Conservation (phyloP, 2,888 invertebrate species). For the Strigamia maritima region DNA sequence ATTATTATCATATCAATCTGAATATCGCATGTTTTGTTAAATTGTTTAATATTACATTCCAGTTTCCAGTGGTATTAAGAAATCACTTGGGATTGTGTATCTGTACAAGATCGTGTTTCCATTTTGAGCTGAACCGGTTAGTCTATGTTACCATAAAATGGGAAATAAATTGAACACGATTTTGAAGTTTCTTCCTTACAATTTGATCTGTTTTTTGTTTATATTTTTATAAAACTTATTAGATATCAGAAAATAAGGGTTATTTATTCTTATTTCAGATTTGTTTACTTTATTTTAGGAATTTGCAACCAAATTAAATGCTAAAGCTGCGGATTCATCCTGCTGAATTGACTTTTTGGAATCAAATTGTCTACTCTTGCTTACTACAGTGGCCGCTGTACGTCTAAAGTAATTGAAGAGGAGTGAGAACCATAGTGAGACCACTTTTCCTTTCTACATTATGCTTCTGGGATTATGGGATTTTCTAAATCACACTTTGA, state of each 20-base stretch:
- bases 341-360: neutral
- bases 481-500: conserved; percentile 3
- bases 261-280: neutral
- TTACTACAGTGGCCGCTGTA: neutral
- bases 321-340: neutral
- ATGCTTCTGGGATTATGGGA: neutral
- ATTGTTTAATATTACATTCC: too few relatives aligned
- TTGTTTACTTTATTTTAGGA: neutral
- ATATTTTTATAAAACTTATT: too few relatives aligned
- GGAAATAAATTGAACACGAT: too few relatives aligned
- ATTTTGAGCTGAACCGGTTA: too few relatives aligned
- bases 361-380: neutral
- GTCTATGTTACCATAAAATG: too few relatives aligned
- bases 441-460: neutral
- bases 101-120: too few relatives aligned
- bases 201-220: too few relatives aligned
- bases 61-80: too few relatives aligned
- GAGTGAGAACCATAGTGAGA: neutral
- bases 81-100: too few relatives aligned
- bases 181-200: too few relatives aligned
- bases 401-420: neutral
- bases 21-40: too few relatives aligned
- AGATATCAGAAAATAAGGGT: neutral
- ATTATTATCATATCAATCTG: too few relatives aligned
- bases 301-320: neutral